Evolutionary conservation across 2,797 vertebrate genomes (phyloP).

Genomic region (Oreochromis grahami): DNA sequence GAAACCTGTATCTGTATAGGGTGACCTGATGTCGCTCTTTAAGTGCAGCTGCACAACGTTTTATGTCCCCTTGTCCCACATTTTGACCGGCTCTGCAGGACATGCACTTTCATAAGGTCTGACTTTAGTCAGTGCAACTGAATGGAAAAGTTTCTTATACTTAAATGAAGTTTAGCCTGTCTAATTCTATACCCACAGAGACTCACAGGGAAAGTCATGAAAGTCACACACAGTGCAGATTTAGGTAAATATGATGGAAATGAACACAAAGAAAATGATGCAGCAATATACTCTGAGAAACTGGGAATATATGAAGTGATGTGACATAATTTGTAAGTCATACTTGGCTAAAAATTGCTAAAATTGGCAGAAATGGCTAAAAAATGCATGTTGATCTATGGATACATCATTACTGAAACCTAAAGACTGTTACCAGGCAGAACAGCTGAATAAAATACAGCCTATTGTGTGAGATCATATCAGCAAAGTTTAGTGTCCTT

Average conservation of each 20-base stretch:
- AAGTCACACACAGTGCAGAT: rapidly evolving
- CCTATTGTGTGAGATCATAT: background rate
- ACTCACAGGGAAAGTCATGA: background rate
- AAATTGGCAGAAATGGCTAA: rapidly evolving
- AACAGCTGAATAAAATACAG: background rate
- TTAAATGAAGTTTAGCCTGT: background rate
- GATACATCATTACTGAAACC: background rate
- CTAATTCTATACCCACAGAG: rapidly evolving
- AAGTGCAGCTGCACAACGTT: rapidly evolving
- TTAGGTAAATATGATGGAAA: rapidly evolving
- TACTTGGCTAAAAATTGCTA: background rate
- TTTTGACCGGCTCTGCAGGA: background rate
- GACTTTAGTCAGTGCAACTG: background rate
- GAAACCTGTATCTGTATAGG: background rate
- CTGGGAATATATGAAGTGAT: background rate
- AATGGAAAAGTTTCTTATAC: background rate
- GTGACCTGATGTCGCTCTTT: background rate
- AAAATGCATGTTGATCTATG: background rate
- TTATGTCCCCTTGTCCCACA: background rate
- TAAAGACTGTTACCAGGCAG: background rate
- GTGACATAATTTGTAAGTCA: background rate
- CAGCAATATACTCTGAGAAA: background rate
- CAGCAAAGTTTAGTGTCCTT: background rate
- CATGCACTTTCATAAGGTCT: background rate
- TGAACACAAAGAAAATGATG: background rate